Evolutionary conservation across 2,113 vertebrate genomes (phyloP), one percentile per base, ranked within the genome.

Genomic region (Rhabdomys dilectus): DNA sequence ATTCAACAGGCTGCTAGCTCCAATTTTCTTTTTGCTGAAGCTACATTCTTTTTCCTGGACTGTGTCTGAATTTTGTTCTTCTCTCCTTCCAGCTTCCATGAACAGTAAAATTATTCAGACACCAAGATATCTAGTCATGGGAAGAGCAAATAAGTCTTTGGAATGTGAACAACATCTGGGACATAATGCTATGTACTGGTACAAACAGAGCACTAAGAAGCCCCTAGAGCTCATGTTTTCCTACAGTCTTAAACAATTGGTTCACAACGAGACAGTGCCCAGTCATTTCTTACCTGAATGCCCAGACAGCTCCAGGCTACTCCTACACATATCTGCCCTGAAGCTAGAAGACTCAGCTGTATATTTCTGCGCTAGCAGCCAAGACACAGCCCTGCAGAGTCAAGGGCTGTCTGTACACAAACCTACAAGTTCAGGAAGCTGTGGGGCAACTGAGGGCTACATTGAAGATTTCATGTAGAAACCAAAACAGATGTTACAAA

Each of bases 351-450:
- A 96, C 58, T 88, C 92, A 0, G 78, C 95, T 0, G 0, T 66
- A n/a, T 94, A 91, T 45, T 77, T 97, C 22, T 95, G 93, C 36
- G 90, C 96, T 6, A 93, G 93, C 78, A 96, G 96, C 56, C 6
- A 45, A 75, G 91, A 93, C 73, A 96, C 89, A 96, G 96, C 91
- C 87, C 1, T 48, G n/a, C 91, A 90, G 39, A 58, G 26, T 6
- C 66, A 5, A 0, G 0, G 0, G 0, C 19, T 94, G 7, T 81
- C 89, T 48, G n/a, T 72, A 24, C 78, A 93, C 60, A 93, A 94
- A 96, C 78, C 66, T 51, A 39, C 1, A 56, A 6, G 2, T 8
- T 48, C 66, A 31, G 78, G 92, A 94, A 91, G 29, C 89, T 26
- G 1, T 48, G n/a, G 86, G n/a, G 19, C 34, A 34, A 19, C 6